Conservation (phyloP, 2,113 vertebrate species). For the Nymphicus hollandicus region DNA sequence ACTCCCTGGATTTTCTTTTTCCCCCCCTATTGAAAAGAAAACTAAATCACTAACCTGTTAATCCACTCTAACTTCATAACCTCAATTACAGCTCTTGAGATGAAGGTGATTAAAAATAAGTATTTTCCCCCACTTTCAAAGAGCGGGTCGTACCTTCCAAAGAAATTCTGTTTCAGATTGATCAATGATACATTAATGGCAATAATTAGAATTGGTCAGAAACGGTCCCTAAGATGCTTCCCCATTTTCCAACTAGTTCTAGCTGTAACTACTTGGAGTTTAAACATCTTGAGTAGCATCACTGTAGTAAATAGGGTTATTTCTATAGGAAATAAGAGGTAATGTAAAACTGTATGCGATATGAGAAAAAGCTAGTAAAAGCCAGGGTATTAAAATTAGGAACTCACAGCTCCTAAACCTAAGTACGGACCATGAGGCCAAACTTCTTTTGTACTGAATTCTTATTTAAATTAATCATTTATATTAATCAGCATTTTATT, state of each 20-base stretch:
- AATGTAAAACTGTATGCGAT: neutral
- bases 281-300: accelerated
- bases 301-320: neutral
- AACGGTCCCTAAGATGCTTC: neutral
- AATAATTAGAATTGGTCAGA: conserved; percentile 48
- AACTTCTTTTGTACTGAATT: neutral
- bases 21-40: neutral
- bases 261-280: neutral
- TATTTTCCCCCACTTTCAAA: conserved; percentile 35
- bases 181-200: neutral
- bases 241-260: neutral
- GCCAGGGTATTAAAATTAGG: neutral
- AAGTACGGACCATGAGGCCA: neutral
- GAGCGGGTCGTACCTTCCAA: conserved; percentile 44
- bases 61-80: conserved; percentile 64
- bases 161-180: conserved; percentile 23
- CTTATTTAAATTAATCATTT: neutral
- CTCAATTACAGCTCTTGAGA: conserved; percentile 71
- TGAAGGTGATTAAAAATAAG: conserved; percentile 67
- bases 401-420: neutral
- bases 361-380: neutral
- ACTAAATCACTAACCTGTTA: conserved; percentile 58
- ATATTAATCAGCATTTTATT: neutral
- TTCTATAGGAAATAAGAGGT: neutral
- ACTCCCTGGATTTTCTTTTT: neutral